phyloP scores from a whole-genome alignment of 2,888 invertebrate species.

The Drosophila mercatorum region DNA sequence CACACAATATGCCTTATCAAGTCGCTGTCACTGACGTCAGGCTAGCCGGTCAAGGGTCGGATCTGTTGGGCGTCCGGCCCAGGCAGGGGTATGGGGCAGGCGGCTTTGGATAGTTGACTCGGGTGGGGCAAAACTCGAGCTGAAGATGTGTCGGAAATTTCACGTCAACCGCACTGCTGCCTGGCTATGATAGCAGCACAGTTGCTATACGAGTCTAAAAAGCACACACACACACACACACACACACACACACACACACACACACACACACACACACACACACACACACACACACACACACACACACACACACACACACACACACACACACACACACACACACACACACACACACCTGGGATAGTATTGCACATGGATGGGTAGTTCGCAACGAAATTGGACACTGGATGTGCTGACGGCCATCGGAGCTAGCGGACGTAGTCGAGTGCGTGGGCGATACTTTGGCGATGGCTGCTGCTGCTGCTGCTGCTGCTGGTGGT shows the following conservation, averaged over 20 bases:
- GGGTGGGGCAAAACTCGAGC: conserved; percentile 52
- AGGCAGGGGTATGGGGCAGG: not conserved
- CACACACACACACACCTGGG: conserved; percentile 63
- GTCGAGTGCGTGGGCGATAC: conserved; percentile 30
- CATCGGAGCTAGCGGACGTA: conserved; percentile 38
- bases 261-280: conserved; percentile 61
- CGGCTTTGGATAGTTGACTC: conserved; percentile 2
- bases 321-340: conserved; percentile 37
- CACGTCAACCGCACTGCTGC: conserved; percentile 47
- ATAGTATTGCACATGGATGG: conserved; percentile 73
- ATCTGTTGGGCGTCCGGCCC: not conserved
- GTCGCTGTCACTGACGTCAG: conserved; percentile 48
- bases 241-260: conserved; percentile 55
- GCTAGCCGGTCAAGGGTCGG: not conserved
- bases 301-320: conserved; percentile 18
- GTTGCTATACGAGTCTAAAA: not conserved
- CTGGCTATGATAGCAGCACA: conserved; percentile 18
- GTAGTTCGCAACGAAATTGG: conserved; percentile 68
- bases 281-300: conserved; percentile 57
- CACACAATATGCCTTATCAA: conserved; percentile 28
- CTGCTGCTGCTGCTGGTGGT: conserved; percentile 17
- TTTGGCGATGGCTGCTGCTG: conserved; percentile 32
- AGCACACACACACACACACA: conserved; percentile 9
- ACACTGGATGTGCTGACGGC: conserved; percentile 28
- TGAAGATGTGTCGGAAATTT: conserved; percentile 67